Base-by-base conservation (phyloP, 1,140 invertebrate species). In the Zaprionus tsacasi region DNA sequence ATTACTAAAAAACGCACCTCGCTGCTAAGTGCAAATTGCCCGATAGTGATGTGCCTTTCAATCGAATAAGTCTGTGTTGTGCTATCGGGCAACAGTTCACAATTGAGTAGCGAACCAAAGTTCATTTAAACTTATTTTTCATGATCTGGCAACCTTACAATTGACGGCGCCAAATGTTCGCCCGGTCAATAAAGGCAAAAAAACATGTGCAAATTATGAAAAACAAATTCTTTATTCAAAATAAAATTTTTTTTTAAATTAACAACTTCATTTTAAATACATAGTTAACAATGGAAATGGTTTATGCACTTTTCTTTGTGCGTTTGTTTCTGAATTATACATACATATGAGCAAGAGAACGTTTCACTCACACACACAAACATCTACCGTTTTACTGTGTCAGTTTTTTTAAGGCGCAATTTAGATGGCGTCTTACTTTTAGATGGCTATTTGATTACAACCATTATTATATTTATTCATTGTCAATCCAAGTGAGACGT, bases 401-500 rank as follows among this genome's bases (percentile, higher is more conserved):
- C 45, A n/a, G 38, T 12, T 1, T 6, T 35, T 35, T 35, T 13
- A n/a, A 4, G 12, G 12, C 5, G 10, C 45, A 45, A 6, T 15
- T 15, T 45, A 43, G 6, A 43, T n/a, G n/a, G 6, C 40, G 6
- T 15, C 40, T 21, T 21, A 21, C 21, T 21, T 21, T 21, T 21
- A 30, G 33, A 35, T 25, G 3, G 3, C 10, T 0, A 0, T 17
- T 25, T 25, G 8, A 21, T 50, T 90, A 6, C 3, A 52, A 13
- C 11, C 27, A 30, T 30, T 30, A 30, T 30, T 30, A 3, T 30
- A 30, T 1, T 30, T 30, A 30, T 30, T 2, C 0, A 30, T 4
- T 6, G 27, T 30, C 56, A 55, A 52, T 98, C 97, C 98, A 99
- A 10, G 97, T 98, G 17, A 99, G 94, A 91, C 98, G 94, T 86